phyloP scores from a whole-genome alignment of 2,797 vertebrate genomes.

The Cichlasoma orientale region DNA sequence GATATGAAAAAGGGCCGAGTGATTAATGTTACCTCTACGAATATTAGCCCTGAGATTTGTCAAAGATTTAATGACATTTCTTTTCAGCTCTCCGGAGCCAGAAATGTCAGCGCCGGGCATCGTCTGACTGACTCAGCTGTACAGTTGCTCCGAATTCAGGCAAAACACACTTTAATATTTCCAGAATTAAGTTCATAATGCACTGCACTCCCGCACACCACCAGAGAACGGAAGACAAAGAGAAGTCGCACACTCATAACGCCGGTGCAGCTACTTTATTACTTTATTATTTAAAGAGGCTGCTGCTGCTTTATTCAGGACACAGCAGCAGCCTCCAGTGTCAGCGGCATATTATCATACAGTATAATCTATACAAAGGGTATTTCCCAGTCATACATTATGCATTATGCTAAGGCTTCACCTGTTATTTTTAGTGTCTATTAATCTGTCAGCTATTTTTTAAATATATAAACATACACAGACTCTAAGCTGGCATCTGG shows the following conservation, averaged over 20 bases:
- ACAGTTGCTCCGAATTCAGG: conserved; percentile 37
- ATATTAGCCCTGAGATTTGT: conserved; percentile 54
- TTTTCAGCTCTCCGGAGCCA: conserved; percentile 36
- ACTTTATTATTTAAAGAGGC: conserved; percentile 15
- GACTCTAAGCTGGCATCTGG: neutral
- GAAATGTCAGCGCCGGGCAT: conserved; percentile 30
- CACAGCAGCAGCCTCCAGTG: neutral
- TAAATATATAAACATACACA: neutral
- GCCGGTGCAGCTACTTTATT: conserved; percentile 14
- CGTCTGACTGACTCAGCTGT: conserved; percentile 29
- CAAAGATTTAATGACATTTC: conserved; percentile 49
- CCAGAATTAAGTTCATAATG: conserved; percentile 41
- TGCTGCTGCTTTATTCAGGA: conserved; percentile 15
- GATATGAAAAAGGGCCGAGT: conserved; percentile 32
- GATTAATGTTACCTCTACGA: conserved; percentile 54
- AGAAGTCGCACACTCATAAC: conserved; percentile 22
- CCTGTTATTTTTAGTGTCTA: neutral
- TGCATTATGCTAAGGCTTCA: neutral
- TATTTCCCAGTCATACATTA: neutral
- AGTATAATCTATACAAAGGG: neutral
- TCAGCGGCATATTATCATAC: neutral
- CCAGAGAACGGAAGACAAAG: conserved; percentile 34
- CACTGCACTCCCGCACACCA: conserved; percentile 16
- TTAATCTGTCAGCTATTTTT: neutral
- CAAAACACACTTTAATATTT: conserved; percentile 54